Conservation (phyloP, 2,888 invertebrate species). For the Eupithecia vulgata region DNA sequence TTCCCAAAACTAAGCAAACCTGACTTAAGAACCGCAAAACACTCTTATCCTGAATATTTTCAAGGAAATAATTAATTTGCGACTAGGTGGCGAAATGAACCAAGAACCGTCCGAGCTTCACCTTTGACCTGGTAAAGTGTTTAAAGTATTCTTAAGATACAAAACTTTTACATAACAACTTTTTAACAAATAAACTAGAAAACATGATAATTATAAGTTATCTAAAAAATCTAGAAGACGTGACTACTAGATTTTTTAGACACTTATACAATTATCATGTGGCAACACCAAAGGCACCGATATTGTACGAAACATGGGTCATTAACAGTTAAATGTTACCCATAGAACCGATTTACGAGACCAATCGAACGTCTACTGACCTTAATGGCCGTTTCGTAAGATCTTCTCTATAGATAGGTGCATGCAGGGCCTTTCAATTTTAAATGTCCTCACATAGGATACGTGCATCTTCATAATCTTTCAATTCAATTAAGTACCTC, state of each 20-base stretch:
- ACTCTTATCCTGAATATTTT: neutral
- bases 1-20: neutral
- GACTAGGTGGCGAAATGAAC: neutral
- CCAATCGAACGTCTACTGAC: slow-evolving; percentile 46
- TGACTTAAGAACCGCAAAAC: neutral
- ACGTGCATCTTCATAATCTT: neutral
- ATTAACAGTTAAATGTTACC: slow-evolving; percentile 38
- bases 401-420: slow-evolving; percentile 25
- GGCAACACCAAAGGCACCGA: slow-evolving; percentile 39
- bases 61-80: neutral
- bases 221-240: neutral
- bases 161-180: neutral
- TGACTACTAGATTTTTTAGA: too few species aligned
- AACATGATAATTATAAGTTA: neutral
- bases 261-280: too few species aligned
- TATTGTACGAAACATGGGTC: slow-evolving; percentile 42
- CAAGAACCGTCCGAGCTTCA: neutral
- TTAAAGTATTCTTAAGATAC: neutral
- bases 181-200: neutral
- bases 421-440: slow-evolving; percentile 3
- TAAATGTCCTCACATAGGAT: slow-evolving; percentile 12
- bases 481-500: too few species aligned
- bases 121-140: neutral
- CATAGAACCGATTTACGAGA: slow-evolving; percentile 49
- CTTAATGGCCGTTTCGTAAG: slow-evolving; percentile 42